phyloP scores from a whole-genome alignment of 2,797 vertebrate species.

The Helicolenus hilgendorfi region DNA sequence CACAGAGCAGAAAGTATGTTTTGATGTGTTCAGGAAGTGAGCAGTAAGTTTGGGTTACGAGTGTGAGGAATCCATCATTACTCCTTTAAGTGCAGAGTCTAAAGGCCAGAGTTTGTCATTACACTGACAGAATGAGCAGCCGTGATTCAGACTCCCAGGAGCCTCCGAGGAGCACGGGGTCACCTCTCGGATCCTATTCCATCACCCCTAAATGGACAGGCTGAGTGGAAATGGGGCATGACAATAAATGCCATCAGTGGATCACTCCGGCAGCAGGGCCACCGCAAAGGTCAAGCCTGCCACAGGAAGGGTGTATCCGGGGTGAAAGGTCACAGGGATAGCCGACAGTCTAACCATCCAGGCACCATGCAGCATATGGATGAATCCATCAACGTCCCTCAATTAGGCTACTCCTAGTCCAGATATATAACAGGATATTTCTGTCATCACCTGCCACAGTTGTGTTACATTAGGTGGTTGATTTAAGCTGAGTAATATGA shows the following conservation, averaged over 20 bases:
- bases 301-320: constrained; percentile 58
- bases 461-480: constrained; percentile 24
- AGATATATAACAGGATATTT: constrained; percentile 42
- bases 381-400: constrained; percentile 45
- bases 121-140: constrained; percentile 60
- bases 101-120: constrained; percentile 68
- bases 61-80: constrained; percentile 54
- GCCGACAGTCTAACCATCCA: constrained; percentile 32
- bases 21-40: constrained; percentile 15
- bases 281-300: constrained; percentile 72
- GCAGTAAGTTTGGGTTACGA: constrained; percentile 4
- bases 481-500: constrained; percentile 40
- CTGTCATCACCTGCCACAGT: constrained; percentile 37
- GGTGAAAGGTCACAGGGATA: constrained; percentile 76
- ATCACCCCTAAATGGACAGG: constrained; percentile 78
- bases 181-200: constrained; percentile 74
- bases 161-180: constrained; percentile 58
- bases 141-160: constrained; percentile 76
- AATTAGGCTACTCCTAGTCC: constrained; percentile 34
- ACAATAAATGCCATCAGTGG: constrained; percentile 80
- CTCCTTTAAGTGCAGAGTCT: constrained; percentile 45
- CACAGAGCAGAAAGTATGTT: not conserved
- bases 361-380: constrained; percentile 59
- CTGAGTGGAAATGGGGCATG: constrained; percentile 77
- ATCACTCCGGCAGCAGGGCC: constrained; percentile 64